Evolutionary conservation across 2,113 vertebrate genomes (phyloP).

Genomic region (Miniopterus natalensis): DNA sequence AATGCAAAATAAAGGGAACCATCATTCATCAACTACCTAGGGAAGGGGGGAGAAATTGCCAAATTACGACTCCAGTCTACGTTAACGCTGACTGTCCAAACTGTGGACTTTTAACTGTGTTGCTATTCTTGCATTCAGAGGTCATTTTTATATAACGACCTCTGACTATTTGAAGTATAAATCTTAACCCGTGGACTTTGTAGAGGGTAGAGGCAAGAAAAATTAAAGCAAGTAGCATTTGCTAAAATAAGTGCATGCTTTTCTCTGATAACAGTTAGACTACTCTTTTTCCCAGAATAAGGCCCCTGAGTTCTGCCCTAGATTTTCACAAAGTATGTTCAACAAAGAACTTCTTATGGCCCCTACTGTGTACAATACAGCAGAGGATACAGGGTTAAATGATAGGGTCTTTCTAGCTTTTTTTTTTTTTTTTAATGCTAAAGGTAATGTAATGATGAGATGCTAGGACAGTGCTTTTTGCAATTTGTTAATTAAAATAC

Average conservation of each 20-base stretch:
- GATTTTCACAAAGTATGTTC: constrained; percentile 16
- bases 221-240: constrained; percentile 58
- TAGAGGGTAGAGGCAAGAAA: constrained; percentile 26
- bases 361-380: not conserved
- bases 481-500: not conserved
- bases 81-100: constrained; percentile 50
- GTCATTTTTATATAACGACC: constrained; percentile 62
- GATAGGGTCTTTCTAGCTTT: not conserved
- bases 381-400: not conserved
- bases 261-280: constrained; percentile 31
- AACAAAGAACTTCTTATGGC: not conserved
- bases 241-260: constrained; percentile 66
- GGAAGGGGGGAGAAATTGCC: constrained; percentile 27
- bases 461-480: not conserved
- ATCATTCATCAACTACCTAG: constrained; percentile 76
- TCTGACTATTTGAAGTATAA: constrained; percentile 65
- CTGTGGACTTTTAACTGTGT: constrained; percentile 56
- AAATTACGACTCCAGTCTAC: constrained; percentile 35
- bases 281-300: constrained; percentile 34
- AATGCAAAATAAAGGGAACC: constrained; percentile 62
- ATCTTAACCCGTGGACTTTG: constrained; percentile 3
- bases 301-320: not conserved
- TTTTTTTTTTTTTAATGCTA: not conserved
- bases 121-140: constrained; percentile 66
- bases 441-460: not conserved